phyloP scores from a whole-genome alignment of 2,113 vertebrate genomes.

The Caretta caretta region DNA sequence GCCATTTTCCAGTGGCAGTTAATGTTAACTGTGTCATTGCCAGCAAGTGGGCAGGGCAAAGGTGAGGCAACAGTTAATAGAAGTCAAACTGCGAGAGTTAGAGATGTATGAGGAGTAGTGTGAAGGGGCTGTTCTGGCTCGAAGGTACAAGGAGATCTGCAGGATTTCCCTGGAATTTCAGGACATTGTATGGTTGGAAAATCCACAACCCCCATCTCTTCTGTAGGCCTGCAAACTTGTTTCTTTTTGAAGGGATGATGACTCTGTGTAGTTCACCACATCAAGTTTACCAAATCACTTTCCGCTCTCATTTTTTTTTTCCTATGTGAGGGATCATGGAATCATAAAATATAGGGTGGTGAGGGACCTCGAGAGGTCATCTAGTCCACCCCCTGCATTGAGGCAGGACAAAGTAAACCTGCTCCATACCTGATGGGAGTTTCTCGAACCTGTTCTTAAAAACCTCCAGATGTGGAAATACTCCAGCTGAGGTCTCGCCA shows the following conservation, averaged over 20 bases:
- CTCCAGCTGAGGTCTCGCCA: too few relatives aligned
- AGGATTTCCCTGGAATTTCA: not conserved
- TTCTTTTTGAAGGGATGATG: not conserved
- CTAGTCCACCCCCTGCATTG: too few relatives aligned
- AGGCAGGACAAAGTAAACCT: too few relatives aligned
- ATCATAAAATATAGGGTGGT: too few relatives aligned
- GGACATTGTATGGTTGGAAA: not conserved
- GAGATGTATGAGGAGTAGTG: not conserved
- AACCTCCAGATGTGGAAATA: too few relatives aligned
- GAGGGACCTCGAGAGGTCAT: too few relatives aligned
- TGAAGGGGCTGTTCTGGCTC: not conserved
- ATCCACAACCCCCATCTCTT: not conserved
- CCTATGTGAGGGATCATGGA: not conserved
- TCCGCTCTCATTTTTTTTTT: not conserved
- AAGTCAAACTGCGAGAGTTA: not conserved
- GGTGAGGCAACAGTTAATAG: not conserved
- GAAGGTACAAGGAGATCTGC: not conserved
- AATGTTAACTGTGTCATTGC: not conserved
- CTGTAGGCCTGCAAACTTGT: not conserved
- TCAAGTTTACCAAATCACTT: conserved; percentile 1
- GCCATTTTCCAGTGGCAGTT: not conserved
- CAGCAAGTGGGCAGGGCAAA: not conserved
- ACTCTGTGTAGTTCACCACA: not conserved
- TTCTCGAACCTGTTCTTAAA: too few relatives aligned
- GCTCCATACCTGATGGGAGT: too few relatives aligned